phyloP scores from a whole-genome alignment of 2,113 vertebrate genomes.

The Echinops telfairi region DNA sequence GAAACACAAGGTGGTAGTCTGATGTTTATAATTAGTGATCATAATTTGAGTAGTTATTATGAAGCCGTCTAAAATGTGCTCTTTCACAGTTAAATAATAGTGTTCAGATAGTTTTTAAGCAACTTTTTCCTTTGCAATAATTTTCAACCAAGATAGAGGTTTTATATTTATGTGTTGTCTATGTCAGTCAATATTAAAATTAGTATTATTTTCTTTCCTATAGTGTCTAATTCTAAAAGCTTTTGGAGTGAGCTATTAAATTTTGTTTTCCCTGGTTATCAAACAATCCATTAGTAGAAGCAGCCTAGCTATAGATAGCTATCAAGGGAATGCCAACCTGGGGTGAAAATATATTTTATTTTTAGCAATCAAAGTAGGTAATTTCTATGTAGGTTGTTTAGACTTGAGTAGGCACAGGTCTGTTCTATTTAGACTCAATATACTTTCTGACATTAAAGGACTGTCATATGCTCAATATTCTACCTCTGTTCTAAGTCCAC shows the following conservation, averaged over 20 bases:
- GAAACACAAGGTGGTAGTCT: conserved; percentile 78
- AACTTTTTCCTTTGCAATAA: conserved; percentile 45
- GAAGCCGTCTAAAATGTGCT: not conserved
- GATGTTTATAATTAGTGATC: conserved; percentile 1
- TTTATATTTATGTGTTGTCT: not conserved
- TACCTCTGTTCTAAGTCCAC: not conserved
- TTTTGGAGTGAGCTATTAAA: conserved; percentile 3
- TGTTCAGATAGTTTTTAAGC: not conserved
- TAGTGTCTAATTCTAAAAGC: conserved; percentile 20
- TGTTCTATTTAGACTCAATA: not conserved
- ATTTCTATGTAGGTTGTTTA: conserved; percentile 41
- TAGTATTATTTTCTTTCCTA: not conserved
- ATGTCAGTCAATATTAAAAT: not conserved
- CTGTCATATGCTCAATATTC: not conserved
- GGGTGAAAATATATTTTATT: conserved; percentile 43
- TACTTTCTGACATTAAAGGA: conserved; percentile 19
- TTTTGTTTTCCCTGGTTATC: conserved; percentile 33
- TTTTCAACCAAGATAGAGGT: not conserved
- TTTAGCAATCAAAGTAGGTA: conserved; percentile 35
- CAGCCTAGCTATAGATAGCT: conserved; percentile 54
- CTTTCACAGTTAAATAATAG: not conserved
- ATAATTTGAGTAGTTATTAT: not conserved
- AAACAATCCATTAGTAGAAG: not conserved
- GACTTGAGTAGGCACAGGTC: not conserved
- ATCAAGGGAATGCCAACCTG: conserved; percentile 35